These are phyloP conservation scores for Chrysolina oricalcia DNA, from an alignment of 2,888 invertebrate genomes.

Conservation along the genomic window DNA sequence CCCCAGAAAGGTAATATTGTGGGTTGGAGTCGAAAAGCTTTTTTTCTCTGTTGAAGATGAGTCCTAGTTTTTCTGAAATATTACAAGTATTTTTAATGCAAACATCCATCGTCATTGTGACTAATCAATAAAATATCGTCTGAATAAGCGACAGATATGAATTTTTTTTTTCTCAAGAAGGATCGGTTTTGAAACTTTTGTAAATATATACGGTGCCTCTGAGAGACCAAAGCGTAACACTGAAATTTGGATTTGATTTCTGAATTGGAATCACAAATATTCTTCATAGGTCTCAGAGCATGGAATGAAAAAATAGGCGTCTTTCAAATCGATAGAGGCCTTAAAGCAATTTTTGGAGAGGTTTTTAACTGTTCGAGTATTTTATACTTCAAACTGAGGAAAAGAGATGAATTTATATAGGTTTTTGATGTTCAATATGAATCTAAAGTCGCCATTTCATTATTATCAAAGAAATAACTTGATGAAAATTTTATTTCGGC, in stretches of 20 bases:
- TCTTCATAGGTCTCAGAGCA: no score
- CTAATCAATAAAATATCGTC: constrained; percentile 1
- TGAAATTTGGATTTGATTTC: neutral
- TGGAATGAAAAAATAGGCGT: no score
- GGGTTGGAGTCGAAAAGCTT: neutral
- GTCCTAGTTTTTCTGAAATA: neutral
- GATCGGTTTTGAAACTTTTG: neutral
- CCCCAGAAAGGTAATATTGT: neutral
- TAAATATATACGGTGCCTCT: neutral
- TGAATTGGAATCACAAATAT: constrained; percentile 1
- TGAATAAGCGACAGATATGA: neutral
- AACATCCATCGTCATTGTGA: neutral
- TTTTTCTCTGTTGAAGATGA: constrained; percentile 6
- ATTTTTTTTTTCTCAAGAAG: neutral
- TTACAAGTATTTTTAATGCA: neutral
- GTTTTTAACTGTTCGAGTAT: no score
- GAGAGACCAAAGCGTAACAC: neutral
- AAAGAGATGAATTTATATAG: no score
- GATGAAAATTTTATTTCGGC: no score
- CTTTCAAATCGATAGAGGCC: no score
- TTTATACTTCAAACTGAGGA: no score
- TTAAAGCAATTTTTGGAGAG: no score
- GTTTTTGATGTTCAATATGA: no score
- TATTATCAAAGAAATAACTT: no score
- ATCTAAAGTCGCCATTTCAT: no score